Conservation (phyloP, 2,888 invertebrate genomes). For the Sarcophaga carnaria region DNA sequence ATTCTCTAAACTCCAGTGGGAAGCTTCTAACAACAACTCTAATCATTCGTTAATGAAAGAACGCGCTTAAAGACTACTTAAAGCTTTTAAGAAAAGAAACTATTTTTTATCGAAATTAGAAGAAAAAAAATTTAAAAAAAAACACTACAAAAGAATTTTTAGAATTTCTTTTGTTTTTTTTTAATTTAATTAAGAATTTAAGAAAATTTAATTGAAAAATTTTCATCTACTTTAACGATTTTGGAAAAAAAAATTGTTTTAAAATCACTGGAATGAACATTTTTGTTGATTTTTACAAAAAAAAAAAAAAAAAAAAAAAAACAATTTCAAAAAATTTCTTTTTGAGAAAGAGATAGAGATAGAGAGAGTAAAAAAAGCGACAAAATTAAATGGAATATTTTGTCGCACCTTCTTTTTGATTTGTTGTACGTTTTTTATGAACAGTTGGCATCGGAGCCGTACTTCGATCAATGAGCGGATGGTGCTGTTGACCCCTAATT, state of each 20-base stretch:
- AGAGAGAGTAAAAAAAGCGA: conserved; percentile 75
- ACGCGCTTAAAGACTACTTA: conserved; percentile 33
- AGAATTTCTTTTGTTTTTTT: neutral
- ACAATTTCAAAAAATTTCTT: neutral
- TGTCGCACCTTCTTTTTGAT: conserved; percentile 83
- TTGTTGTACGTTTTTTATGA: conserved; percentile 86
- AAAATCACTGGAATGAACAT: no score
- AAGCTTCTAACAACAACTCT: conserved; percentile 15
- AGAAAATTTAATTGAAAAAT: no score
- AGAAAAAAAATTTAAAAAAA: conserved; percentile 16
- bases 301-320: no score
- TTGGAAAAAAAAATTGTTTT: no score
- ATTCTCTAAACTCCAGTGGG: no score
- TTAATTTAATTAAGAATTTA: no score
- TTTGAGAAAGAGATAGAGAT: neutral
- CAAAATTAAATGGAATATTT: conserved; percentile 74
- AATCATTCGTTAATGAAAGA: neutral
- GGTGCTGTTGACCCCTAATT: conserved; percentile 83
- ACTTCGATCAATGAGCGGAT: conserved; percentile 77
- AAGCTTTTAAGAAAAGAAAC: conserved; percentile 24
- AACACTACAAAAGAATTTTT: conserved; percentile 9
- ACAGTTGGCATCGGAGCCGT: conserved; percentile 83
- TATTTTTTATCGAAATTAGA: neutral
- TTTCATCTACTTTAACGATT: no score
- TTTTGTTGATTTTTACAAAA: no score